Conservation (phyloP, 2,113 vertebrate species). For the Pelecanus crispus region DNA sequence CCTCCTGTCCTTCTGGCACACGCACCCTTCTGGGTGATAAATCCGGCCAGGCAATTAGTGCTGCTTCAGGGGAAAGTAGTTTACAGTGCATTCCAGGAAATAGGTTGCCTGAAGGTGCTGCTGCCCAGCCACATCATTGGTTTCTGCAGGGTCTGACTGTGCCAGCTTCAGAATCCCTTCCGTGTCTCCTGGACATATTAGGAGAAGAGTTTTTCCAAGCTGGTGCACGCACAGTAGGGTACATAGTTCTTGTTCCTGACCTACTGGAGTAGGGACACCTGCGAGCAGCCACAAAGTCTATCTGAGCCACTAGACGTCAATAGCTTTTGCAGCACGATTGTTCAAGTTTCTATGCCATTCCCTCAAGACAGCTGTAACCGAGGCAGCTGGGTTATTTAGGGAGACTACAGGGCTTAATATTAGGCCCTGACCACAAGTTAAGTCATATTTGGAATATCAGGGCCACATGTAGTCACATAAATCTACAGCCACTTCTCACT, state of each 20-base stretch:
- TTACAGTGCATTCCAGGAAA: neutral
- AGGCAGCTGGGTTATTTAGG: neutral
- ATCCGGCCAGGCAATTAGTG: neutral
- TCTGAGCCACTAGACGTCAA: neutral
- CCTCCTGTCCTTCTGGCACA: neutral
- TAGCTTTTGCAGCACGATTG: neutral
- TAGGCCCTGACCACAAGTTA: neutral
- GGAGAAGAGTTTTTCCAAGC: neutral
- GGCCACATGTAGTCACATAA: neutral
- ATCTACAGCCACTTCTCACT: neutral
- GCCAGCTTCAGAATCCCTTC: neutral
- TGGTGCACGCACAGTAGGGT: neutral
- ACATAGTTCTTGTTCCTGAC: neutral
- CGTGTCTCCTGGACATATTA: neutral
- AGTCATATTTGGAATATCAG: neutral
- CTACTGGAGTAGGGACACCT: neutral
- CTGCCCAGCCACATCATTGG: fast-evolving
- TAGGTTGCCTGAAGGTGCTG: neutral
- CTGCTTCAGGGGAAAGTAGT: neutral
- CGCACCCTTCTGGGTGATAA: neutral
- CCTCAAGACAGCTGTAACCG: neutral
- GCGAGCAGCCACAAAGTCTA: neutral
- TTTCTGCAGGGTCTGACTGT: neutral
- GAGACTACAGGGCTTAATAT: neutral
- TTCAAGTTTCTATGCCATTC: neutral